Evolutionary conservation across 2,888 invertebrate genomes (phyloP), one percentile per base, ranked within the genome.

Genomic region (Spodoptera exigua): DNA sequence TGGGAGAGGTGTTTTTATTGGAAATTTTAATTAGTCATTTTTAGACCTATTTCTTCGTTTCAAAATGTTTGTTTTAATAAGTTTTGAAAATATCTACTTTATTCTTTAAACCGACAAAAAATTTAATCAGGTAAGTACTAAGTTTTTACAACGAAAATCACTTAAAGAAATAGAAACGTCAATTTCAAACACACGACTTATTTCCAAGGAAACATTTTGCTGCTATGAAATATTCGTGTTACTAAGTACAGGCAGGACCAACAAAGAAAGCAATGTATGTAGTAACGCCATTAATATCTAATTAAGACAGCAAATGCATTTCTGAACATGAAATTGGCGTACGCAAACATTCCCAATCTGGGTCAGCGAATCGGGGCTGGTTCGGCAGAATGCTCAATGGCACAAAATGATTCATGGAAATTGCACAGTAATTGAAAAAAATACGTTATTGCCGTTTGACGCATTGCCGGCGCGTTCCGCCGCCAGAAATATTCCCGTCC

Each of bases 391-490:
- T 85, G 86, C 85, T 88, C 87, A 80, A 72, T 83, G 86, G 85
- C 80, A 86, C 85, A 84, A 88, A 86, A 89, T 92, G 91, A 92
- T 91, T 90, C 91, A 92, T 91, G 90, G 87, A 89, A 89, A 91
- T 92, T 91, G 92, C 88, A 86, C 81, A 78, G 91, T 91, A 92
- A 92, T 92, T 92, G 91, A 91, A 92, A 92, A 91, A 92, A 91
- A 92, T 90, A 92, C 91, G 89, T 90, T 91, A 91, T 92, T 89
- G 89, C 89, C 83, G 82, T 89, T 89, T 91, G 92, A 91, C 88
- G 89, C 87, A 89, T 90, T 87, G 90, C 87, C 80, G 78, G 83
- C 78, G 83, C 82, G 82, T 80, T 81, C 80, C 71, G 83, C 79
- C 82, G 72, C 78, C 74, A 66, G 74, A 74, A 78, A 77, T 78